Conservation (phyloP, 2,113 vertebrate genomes). For the Megatriorchis doriae region DNA sequence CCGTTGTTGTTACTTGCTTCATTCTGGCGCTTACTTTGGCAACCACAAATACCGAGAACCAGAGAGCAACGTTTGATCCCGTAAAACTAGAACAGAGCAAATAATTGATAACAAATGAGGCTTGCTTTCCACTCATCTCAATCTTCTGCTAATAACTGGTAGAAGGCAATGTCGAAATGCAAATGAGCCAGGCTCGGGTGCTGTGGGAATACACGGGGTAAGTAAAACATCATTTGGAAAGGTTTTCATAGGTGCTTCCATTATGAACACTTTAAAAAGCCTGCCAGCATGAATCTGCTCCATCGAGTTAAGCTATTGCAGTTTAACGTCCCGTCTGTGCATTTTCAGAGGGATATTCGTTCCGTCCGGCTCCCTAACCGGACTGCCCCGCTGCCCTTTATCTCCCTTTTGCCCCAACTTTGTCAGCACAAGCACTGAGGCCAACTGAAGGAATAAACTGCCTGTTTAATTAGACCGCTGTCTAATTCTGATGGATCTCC, state of each 20-base stretch:
- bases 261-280: neutral
- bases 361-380: neutral
- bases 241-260: slow-evolving; percentile 11
- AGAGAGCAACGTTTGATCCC: neutral
- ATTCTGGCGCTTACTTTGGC: neutral
- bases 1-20: neutral
- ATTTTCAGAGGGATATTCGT: neutral
- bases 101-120: slow-evolving; percentile 39
- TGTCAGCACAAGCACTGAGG: neutral
- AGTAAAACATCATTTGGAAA: neutral
- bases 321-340: neutral
- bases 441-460: neutral
- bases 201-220: neutral
- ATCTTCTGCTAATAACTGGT: neutral
- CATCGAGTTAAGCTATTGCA: neutral
- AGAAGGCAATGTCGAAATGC: neutral
- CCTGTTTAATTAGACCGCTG: neutral
- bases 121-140: neutral
- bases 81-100: slow-evolving; percentile 17
- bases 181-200: neutral
- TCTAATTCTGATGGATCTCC: neutral
- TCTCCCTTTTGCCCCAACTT: neutral
- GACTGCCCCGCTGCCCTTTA: neutral
- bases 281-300: neutral
- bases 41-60: neutral